Percentiles rank a stretch among this genome's conserved stretches.
Conservation (phyloP, 1,140 invertebrate genomes). For the Apis florea region DNA sequence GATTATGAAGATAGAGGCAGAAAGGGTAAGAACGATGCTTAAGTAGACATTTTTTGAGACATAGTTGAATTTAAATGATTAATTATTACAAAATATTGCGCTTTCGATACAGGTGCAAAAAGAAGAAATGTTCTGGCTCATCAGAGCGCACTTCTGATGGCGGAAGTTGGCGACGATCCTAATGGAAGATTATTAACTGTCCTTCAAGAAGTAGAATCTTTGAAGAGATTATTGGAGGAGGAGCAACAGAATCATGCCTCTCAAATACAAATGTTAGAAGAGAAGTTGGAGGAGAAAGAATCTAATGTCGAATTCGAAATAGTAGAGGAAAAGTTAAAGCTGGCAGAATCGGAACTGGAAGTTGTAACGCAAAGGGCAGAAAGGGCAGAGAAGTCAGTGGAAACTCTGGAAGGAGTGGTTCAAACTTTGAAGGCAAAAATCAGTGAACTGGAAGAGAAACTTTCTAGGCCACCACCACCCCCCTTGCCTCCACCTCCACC, state of each 20-base stretch:
- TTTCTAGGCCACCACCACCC: slow-evolving; percentile 74
- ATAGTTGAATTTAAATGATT: background rate
- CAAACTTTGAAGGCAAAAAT: slow-evolving; percentile 73
- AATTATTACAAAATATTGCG: background rate
- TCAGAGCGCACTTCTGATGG: slow-evolving; percentile 85
- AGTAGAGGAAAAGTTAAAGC: slow-evolving; percentile 85
- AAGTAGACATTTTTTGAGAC: background rate
- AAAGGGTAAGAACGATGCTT: slow-evolving; percentile 68
- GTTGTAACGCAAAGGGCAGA: slow-evolving; percentile 83
- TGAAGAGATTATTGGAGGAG: slow-evolving; percentile 83
- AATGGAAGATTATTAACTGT: slow-evolving; percentile 81
- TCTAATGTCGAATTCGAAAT: slow-evolving; percentile 85
- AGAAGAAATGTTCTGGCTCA: slow-evolving; percentile 85
- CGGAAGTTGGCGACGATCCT: slow-evolving; percentile 81
- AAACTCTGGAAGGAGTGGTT: slow-evolving; percentile 68
- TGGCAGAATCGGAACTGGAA: slow-evolving; percentile 85
- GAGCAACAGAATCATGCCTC: slow-evolving; percentile 81
- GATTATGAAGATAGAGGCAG: slow-evolving; percentile 78
- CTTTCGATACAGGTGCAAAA: slow-evolving; percentile 76
- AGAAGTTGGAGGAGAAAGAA: slow-evolving; percentile 85
- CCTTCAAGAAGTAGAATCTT: slow-evolving; percentile 83
- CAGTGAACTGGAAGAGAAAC: slow-evolving; percentile 73
- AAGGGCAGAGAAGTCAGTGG: slow-evolving; percentile 80
- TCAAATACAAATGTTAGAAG: slow-evolving; percentile 82
- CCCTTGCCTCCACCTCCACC: slow-evolving; percentile 77